These are phyloP conservation scores for Hyles vespertilio DNA, from an alignment of 1,140 invertebrate genomes.

Conservation along the genomic window DNA sequence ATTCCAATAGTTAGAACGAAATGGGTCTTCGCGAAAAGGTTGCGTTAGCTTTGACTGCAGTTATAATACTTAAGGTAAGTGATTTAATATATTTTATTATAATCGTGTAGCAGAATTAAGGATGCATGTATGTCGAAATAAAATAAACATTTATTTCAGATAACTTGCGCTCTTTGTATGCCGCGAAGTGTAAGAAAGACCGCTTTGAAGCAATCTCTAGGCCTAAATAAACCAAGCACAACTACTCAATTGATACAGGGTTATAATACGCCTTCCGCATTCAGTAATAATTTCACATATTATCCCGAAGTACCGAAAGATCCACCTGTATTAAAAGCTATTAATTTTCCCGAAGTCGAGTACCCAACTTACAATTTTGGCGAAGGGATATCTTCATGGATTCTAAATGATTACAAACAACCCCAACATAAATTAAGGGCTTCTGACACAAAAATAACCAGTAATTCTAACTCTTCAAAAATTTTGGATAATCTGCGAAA, in stretches of 20 bases:
- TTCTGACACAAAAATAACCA: not conserved
- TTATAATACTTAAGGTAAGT: conserved; percentile 35
- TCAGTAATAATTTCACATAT: conserved; percentile 10
- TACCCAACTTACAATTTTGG: conserved; percentile 17
- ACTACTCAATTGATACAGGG: no score
- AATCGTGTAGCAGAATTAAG: no score
- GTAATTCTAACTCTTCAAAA: not conserved
- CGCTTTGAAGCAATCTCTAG: not conserved
- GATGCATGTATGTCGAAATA: no score
- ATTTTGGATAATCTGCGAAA: conserved; percentile 8
- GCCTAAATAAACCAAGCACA: no score
- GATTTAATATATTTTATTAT: no score
- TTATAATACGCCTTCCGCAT: no score
- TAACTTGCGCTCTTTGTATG: conserved; percentile 19
- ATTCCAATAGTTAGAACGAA: conserved; percentile 22
- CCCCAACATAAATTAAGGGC: not conserved
- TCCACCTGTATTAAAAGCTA: conserved; percentile 17
- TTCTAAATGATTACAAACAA: not conserved
- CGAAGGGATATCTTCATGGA: not conserved
- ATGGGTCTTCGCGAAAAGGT: conserved; percentile 47
- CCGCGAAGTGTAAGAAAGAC: conserved; percentile 13
- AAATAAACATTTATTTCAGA: conserved; percentile 17
- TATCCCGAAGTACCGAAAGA: conserved; percentile 9
- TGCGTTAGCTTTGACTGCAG: conserved; percentile 23
- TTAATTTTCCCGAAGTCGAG: conserved; percentile 40